phyloP scores from a whole-genome alignment of 2,888 invertebrate genomes.

The Trichogramma dendrolimi region DNA sequence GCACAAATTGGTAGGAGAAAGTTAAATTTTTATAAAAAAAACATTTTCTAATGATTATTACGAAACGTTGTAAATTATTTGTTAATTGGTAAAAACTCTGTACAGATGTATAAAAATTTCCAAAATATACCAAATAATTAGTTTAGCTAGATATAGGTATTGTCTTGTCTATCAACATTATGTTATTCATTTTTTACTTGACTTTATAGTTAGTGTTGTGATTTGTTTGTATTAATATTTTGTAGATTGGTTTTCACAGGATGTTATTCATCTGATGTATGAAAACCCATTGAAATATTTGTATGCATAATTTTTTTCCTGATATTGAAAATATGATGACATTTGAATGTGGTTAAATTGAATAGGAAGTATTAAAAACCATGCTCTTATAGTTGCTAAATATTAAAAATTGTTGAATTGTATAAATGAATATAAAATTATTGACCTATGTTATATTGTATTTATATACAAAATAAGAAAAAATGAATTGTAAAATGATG shows the following conservation, averaged over 20 bases:
- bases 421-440: background rate
- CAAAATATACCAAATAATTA: no score
- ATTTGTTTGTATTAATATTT: no score
- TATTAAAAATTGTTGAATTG: background rate
- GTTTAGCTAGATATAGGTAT: no score
- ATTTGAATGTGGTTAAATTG: no score
- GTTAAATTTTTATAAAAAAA: conserved; percentile 15
- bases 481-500: background rate
- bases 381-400: background rate
- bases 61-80: background rate
- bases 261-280: no score
- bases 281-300: no score
- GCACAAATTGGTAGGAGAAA: conserved; percentile 37
- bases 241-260: no score
- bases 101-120: background rate
- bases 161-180: no score
- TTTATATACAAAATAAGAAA: background rate
- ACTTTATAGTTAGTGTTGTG: no score
- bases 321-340: no score
- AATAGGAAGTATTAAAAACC: background rate
- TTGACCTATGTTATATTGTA: background rate
- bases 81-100: background rate
- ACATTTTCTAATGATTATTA: background rate
- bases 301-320: no score
- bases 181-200: no score